Conservation (phyloP, 2,797 vertebrate species). For the Paramormyrops hopkinsi region DNA sequence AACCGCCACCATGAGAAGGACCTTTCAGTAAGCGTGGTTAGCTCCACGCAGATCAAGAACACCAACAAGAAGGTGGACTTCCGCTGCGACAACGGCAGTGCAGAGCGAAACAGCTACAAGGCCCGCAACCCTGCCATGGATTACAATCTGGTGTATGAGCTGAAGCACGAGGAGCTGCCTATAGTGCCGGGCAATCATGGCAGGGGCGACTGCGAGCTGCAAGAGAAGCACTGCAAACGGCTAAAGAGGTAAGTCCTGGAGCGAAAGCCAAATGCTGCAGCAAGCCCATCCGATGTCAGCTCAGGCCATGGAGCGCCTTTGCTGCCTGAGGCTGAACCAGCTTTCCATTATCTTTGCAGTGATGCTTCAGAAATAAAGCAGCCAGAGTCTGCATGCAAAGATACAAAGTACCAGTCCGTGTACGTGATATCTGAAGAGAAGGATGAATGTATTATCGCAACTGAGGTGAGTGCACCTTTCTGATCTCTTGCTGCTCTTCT, state of each 20-base stretch:
- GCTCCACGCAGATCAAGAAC: slow-evolving; percentile 86
- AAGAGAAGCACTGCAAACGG: slow-evolving; percentile 73
- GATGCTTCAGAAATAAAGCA: slow-evolving; percentile 74
- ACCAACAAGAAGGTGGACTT: slow-evolving; percentile 96
- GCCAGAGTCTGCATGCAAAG: slow-evolving; percentile 69
- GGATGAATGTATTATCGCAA: slow-evolving; percentile 96
- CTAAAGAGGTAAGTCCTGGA: slow-evolving; percentile 69
- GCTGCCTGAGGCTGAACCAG: background rate
- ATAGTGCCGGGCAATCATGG: slow-evolving; percentile 56
- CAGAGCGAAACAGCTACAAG: slow-evolving; percentile 82
- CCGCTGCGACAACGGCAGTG: slow-evolving; percentile 67
- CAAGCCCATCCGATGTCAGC: background rate
- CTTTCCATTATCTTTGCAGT: slow-evolving; percentile 46
- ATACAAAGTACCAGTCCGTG: slow-evolving; percentile 97
- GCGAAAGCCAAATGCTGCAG: background rate
- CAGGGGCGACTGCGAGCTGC: slow-evolving; percentile 64
- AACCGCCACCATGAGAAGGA: slow-evolving; percentile 91
- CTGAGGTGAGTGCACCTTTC: slow-evolving; percentile 73
- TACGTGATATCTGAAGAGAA: slow-evolving; percentile 96
- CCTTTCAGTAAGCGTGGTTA: slow-evolving; percentile 73
- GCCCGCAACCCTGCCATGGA: slow-evolving; percentile 82
- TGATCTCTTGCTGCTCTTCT: background rate
- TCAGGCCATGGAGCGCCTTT: background rate
- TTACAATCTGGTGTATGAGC: slow-evolving; percentile 91
- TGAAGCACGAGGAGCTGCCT: slow-evolving; percentile 70